These are phyloP conservation scores for Hepsetus odoe DNA, from an alignment of 2,113 vertebrate genomes.

Conservation along the genomic window DNA sequence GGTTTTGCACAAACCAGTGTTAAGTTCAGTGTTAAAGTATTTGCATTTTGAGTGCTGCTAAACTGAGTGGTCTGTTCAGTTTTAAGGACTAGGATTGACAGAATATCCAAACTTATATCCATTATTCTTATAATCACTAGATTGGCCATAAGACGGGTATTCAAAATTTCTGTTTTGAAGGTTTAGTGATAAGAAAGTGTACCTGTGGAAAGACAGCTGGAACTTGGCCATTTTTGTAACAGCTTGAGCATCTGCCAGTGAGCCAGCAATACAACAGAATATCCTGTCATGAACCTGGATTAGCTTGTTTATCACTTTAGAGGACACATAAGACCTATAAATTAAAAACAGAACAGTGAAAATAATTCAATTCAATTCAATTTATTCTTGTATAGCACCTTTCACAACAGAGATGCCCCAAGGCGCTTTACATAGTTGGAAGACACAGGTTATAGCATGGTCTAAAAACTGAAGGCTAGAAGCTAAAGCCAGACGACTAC, in stretches of 20 bases:
- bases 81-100: not conserved
- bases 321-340: conserved; percentile 65
- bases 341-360: not conserved
- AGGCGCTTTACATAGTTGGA: no score
- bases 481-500: no score
- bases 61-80: not conserved
- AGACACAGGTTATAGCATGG: no score
- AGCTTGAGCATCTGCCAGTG: conserved; percentile 74
- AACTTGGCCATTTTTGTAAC: conserved; percentile 70
- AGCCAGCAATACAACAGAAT: conserved; percentile 77
- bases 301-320: conserved; percentile 77
- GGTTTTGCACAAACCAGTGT: no score
- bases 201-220: conserved; percentile 76
- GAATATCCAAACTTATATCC: no score
- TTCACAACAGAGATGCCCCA: no score
- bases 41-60: no score
- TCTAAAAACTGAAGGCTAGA: no score
- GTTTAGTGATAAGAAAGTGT: not conserved
- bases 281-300: conserved; percentile 75
- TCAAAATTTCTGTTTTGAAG: not conserved
- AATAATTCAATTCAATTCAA: not conserved
- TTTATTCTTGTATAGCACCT: no score
- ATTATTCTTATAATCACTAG: no score
- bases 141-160: not conserved
- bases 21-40: no score